Evolutionary conservation across 2,797 vertebrate genomes (phyloP).

Genomic region (Furcifer pardalis): DNA sequence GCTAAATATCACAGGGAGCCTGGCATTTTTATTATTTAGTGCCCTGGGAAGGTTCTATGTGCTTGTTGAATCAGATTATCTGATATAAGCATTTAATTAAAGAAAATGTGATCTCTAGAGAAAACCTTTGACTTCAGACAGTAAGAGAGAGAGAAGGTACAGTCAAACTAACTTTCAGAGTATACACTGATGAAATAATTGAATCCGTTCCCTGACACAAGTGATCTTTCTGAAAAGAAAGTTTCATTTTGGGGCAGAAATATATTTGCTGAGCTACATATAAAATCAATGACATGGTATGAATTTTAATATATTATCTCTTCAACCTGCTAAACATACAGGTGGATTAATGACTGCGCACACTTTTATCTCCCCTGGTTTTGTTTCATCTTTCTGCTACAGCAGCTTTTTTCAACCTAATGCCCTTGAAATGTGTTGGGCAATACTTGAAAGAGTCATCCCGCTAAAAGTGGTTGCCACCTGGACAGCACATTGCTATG

Average conservation of each 20-base stretch:
- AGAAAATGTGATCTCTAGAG: constrained; percentile 13
- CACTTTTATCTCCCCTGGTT: background rate
- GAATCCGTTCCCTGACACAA: background rate
- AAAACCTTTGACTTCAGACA: background rate
- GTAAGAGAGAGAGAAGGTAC: background rate
- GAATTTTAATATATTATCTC: constrained; percentile 1
- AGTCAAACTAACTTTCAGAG: constrained; percentile 12
- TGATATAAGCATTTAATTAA: constrained; percentile 45
- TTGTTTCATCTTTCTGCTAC: background rate
- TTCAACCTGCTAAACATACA: constrained; percentile 22
- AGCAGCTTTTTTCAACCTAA: background rate
- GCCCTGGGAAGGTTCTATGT: constrained; percentile 45
- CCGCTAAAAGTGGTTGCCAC: background rate
- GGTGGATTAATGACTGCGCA: constrained; percentile 22
- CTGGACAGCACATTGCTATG: no score
- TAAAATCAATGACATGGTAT: constrained; percentile 24
- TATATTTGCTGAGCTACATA: constrained; percentile 11
- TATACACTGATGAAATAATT: background rate
- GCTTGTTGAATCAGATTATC: constrained; percentile 30
- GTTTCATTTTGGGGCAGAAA: constrained; percentile 31
- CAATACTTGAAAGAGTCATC: no score
- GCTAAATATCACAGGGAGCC: constrained; percentile 8
- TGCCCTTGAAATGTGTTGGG: background rate
- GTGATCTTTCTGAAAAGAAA: background rate
- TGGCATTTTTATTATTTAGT: constrained; percentile 27